Evolutionary conservation across 1,140 invertebrate species (phyloP).

Genomic region (Leptinotarsa undecemlineata): DNA sequence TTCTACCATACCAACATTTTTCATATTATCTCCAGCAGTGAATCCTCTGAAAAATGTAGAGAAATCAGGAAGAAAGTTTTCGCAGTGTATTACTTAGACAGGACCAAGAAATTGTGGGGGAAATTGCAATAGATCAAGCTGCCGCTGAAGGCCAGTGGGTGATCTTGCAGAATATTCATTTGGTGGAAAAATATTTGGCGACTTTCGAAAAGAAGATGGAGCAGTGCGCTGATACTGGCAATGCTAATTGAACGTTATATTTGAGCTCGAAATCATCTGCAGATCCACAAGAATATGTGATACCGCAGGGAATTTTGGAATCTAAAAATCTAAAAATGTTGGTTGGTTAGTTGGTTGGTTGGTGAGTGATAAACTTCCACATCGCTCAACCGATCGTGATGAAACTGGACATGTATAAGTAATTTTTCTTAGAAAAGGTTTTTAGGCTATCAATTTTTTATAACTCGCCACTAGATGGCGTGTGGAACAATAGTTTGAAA

Average conservation of each 20-base stretch:
- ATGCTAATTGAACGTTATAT: slow-evolving; percentile 68
- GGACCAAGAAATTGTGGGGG: slow-evolving; percentile 90
- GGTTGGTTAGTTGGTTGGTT: too few relatives aligned
- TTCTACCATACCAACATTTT: slow-evolving; percentile 86
- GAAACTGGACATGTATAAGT: too few relatives aligned
- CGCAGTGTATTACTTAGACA: slow-evolving; percentile 93
- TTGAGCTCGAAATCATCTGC: slow-evolving; percentile 65
- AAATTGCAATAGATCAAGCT: slow-evolving; percentile 80
- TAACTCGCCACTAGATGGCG: too few relatives aligned
- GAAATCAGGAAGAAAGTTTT: slow-evolving; percentile 75
- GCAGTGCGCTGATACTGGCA: slow-evolving; percentile 68
- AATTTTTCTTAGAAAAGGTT: too few relatives aligned
- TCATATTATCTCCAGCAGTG: slow-evolving; percentile 93
- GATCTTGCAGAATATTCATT: slow-evolving; percentile 88
- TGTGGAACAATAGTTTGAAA: too few relatives aligned
- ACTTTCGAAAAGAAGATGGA: slow-evolving; percentile 91
- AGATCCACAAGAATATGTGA: slow-evolving; percentile 52
- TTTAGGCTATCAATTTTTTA: too few relatives aligned
- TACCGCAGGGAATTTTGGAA: slow-evolving; percentile 84
- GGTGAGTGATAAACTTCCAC: too few relatives aligned
- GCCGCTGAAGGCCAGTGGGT: slow-evolving; percentile 88
- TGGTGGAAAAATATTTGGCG: slow-evolving; percentile 87
- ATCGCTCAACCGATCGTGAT: too few relatives aligned
- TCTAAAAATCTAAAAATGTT: too few relatives aligned
- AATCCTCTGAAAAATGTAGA: slow-evolving; percentile 93